phyloP scores from a whole-genome alignment of 2,113 vertebrate species.

The Corythornis madagascariensis region DNA sequence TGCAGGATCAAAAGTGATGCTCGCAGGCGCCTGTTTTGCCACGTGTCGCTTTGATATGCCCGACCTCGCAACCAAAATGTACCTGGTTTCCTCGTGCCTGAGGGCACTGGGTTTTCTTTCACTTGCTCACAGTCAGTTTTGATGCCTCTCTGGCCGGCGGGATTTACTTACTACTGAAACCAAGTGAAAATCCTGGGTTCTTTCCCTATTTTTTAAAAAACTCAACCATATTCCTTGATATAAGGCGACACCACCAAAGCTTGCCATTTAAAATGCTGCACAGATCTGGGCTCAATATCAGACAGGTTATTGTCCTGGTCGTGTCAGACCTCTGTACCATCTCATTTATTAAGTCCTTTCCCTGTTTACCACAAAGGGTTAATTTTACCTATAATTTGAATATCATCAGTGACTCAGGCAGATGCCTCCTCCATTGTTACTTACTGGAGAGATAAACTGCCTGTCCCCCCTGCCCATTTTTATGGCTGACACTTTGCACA shows the following conservation, averaged over 20 bases:
- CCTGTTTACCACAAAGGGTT: background rate
- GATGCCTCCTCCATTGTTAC: background rate
- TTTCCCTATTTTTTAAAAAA: background rate
- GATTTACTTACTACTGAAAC: background rate
- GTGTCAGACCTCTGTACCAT: background rate
- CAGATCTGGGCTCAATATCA: background rate
- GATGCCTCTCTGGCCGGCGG: background rate
- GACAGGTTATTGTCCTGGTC: background rate
- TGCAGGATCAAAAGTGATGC: background rate
- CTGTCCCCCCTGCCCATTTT: background rate
- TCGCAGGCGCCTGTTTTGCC: background rate
- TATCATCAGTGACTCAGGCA: background rate
- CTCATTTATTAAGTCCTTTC: background rate
- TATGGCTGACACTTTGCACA: constrained; percentile 41
- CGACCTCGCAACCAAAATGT: background rate
- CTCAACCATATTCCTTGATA: background rate
- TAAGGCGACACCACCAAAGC: background rate
- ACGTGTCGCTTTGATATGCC: background rate
- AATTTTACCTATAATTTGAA: constrained; percentile 39
- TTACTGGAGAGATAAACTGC: background rate
- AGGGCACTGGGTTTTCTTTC: background rate
- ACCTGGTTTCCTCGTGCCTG: background rate
- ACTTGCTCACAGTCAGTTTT: background rate
- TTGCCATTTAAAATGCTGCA: background rate
- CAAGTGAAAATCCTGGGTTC: background rate